phyloP scores from a whole-genome alignment of 2,797 vertebrate genomes.

The Spinibarbus caldwelli region DNA sequence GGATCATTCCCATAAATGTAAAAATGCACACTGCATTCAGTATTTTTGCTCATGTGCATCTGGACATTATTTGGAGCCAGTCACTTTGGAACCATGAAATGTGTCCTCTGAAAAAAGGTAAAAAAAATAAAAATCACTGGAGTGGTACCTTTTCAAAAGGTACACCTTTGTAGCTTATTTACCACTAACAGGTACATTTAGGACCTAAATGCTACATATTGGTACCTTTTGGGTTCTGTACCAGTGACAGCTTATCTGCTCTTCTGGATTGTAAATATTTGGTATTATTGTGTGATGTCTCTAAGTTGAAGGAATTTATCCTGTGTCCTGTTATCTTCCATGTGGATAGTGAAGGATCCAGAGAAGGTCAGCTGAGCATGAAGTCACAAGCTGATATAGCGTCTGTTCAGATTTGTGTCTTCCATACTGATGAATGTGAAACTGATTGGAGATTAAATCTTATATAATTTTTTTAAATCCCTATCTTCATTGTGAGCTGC shows the following conservation, averaged over 20 bases:
- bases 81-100: background rate
- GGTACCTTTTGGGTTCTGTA: background rate
- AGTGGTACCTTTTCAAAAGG: background rate
- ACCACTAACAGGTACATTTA: background rate
- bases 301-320: slow-evolving; percentile 42
- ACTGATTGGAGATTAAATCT: background rate
- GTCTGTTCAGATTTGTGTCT: slow-evolving; percentile 8
- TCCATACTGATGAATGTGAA: slow-evolving; percentile 9
- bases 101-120: background rate
- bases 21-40: background rate
- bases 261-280: background rate
- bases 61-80: background rate
- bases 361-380: slow-evolving; percentile 16
- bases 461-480: no score
- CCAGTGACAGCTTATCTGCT: background rate
- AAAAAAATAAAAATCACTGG: background rate
- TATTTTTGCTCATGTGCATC: background rate
- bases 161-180: background rate
- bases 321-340: slow-evolving; percentile 35
- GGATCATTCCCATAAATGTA: background rate
- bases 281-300: slow-evolving; percentile 42
- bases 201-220: background rate
- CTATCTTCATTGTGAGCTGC: background rate
- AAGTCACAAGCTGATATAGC: slow-evolving; percentile 18
- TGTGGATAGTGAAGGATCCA: slow-evolving; percentile 41